Evolutionary conservation across 2,113 vertebrate genomes (phyloP).

Genomic region (Orientallactaga bullata): DNA sequence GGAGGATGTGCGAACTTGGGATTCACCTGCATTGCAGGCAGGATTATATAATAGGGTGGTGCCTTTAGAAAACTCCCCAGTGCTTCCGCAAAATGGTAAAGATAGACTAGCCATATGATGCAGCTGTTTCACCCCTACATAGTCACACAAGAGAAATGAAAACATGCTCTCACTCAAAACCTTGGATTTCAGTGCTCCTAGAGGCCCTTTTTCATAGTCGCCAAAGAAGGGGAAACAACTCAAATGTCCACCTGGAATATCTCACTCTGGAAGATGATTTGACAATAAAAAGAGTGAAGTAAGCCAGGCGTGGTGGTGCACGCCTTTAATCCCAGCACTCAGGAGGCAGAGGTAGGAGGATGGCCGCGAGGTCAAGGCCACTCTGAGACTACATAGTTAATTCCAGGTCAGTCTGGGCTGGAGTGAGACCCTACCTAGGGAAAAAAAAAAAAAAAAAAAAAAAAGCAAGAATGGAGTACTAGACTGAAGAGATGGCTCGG

Average conservation of each 20-base stretch:
- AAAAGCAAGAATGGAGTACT: too few species aligned
- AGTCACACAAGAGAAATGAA: conserved; percentile 19
- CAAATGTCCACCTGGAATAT: background rate
- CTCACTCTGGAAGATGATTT: background rate
- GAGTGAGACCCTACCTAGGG: too few species aligned
- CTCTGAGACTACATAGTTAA: too few species aligned
- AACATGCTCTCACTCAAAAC: background rate
- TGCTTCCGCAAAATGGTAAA: background rate
- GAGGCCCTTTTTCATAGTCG: background rate
- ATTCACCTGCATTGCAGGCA: background rate
- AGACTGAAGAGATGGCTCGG: too few species aligned
- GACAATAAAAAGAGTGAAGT: background rate
- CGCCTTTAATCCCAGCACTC: too few species aligned
- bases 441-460: too few species aligned
- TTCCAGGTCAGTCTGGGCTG: too few species aligned
- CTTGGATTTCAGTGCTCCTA: background rate
- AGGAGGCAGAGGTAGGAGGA: too few species aligned
- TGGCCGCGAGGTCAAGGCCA: too few species aligned
- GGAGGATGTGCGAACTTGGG: background rate
- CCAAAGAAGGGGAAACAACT: background rate
- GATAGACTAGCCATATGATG: background rate
- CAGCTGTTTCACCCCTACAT: background rate
- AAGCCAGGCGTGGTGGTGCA: too few species aligned
- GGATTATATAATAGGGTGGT: background rate
- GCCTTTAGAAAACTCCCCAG: background rate